Base-by-base conservation (phyloP, 2,113 vertebrate species). In the Blennius ocellaris region DNA sequence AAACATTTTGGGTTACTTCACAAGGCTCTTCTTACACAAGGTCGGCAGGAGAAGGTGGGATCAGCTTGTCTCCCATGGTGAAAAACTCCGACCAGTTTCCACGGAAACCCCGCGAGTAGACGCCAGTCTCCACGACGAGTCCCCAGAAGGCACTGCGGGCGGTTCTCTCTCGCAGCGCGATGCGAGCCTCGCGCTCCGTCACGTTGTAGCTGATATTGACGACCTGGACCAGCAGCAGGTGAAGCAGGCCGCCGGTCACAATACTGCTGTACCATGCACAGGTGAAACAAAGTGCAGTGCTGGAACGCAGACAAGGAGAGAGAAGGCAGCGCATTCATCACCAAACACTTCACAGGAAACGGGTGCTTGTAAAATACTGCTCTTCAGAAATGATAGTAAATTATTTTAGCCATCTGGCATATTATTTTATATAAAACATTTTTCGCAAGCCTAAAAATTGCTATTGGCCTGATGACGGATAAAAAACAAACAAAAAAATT, bases 251-350 rank as follows among this genome's bases (percentile, higher is more conserved):
- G 0, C 86, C 94, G 0, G 97, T 96, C 87, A 99, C 93, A n/a
- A 99, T 95, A 60, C 93, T 92, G 84, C 95, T 94, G 93, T 99
- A 99, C 98, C 97, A 99, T 21, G 95, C 96, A 53, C 97, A 98
- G 87, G 98, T 99, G 94, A 98, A 99, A 50, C 94, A 94, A 66
- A 99, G 93, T 0, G 98, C 96, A 3, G 95, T 89, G 85, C 98
- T 99, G 92, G 8, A 76, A 79, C 3, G 50, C 30, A 89, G 37
- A 76, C 40, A 70, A 8, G 4, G 45, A 51, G 45, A 51, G 21
- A 5, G 9, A 30, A 57, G n/a, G 38, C 15, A 37, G 8, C 60
- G 2, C 52, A 58, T 60, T 21, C 10, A 54, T 9, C 39, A 8
- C 36, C 39, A 65, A 64, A 48, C 10, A 12, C 43, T 10, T 12